Base-by-base conservation (phyloP, 2,888 invertebrate genomes). In the Tortrix viridana region DNA sequence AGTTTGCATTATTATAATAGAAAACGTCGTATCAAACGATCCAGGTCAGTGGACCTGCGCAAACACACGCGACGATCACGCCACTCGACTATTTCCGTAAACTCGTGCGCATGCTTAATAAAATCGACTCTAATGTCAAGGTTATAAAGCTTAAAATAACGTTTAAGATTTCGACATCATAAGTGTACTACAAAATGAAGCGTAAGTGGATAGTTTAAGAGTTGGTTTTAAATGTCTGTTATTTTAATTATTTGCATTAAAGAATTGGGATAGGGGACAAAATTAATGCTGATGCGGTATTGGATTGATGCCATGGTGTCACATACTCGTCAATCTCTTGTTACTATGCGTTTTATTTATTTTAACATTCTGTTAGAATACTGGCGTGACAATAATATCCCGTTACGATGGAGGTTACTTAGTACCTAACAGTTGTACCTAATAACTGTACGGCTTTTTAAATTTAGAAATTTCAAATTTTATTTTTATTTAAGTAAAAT, bases 31-130 rank as follows among this genome's bases (percentile, higher is more conserved):
- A 69, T 71, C 66, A 75, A 66, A 70, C 67, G 69, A 84, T 83
- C 74, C 82, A 76, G 86, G 87, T 86, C 87, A 88, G 80, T 82
- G 80, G 84, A 84, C 80, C 81, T 80, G 81, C 82, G 84, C 79
- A 73, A 69, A 74, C 78, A 78, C 76, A 81, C 80, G 81, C 81
- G 79, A 77, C 73, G 73, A 86, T 90, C 90, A 89, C 87, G 88
- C 89, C 88, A 90, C 86, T 67, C 71, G 53, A 71, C 72, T 81
- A 81, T 82, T 81, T 81, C 80, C 81, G 80, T 72, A 72, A 72
- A 71, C 53, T 71, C 63, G 66, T 65, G 37, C 48, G 44, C 49
- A 43, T 59, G 56, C 61, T 66, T 55, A 46, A 53, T 69, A 62
- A 74, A 76, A 69, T 73, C 69, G 65, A 76, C 74, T 74, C 58